Evolutionary conservation across 2,888 invertebrate species (phyloP).

Genomic region (Tenthredo livida): DNA sequence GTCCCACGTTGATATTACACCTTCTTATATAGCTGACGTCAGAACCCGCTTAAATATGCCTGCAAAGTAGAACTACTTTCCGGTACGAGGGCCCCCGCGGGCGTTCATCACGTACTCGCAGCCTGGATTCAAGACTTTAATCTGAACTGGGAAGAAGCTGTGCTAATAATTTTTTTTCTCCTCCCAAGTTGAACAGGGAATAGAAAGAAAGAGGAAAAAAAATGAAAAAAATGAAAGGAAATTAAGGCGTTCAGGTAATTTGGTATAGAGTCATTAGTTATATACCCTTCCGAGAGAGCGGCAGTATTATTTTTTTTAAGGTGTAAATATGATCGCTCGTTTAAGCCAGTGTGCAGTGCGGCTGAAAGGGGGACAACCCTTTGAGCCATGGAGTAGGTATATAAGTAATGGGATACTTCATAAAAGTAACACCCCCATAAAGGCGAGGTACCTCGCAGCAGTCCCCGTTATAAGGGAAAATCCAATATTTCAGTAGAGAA

Average conservation of each 20-base stretch:
- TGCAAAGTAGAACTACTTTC: conserved; percentile 42
- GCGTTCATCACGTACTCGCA: conserved; percentile 32
- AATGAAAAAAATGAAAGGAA: conserved; percentile 37
- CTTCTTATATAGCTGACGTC: neutral
- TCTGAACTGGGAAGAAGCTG: neutral
- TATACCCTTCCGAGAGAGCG: conserved; percentile 32
- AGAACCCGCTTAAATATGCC: neutral
- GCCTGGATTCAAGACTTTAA: conserved; percentile 29
- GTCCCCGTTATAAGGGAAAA: conserved; percentile 17
- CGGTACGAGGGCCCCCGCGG: conserved; percentile 21
- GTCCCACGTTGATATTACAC: neutral
- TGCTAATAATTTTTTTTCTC: neutral
- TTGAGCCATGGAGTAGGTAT: conserved; percentile 33
- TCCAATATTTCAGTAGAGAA: conserved; percentile 43
- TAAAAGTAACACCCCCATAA: conserved; percentile 50
- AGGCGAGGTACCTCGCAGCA: neutral
- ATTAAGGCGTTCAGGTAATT: neutral
- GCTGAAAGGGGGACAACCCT: conserved; percentile 28
- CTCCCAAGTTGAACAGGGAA: neutral
- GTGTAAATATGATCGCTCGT: conserved; percentile 43
- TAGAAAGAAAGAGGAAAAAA: neutral
- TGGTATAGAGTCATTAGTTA: neutral
- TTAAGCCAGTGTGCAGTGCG: conserved; percentile 29
- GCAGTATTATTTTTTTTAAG: conserved; percentile 12
- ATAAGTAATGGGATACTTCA: conserved; percentile 43